Conservation (phyloP, 2,113 vertebrate species). For the Synchiropus splendidus region DNA sequence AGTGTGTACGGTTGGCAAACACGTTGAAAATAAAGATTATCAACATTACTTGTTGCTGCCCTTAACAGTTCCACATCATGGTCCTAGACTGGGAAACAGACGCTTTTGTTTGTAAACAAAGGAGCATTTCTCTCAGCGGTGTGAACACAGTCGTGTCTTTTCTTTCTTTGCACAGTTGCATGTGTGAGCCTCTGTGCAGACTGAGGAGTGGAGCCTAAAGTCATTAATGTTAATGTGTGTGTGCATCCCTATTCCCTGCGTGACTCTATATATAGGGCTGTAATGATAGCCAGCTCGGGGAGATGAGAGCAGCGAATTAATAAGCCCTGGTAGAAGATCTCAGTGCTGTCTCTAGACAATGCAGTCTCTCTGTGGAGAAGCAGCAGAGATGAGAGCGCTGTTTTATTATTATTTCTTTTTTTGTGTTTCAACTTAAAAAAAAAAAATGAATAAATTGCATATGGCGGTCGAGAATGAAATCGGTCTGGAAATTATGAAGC, state of each 20-base stretch:
- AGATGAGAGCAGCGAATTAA: conserved; percentile 68
- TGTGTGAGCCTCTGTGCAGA: conserved; percentile 29
- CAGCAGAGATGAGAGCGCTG: conserved; percentile 44
- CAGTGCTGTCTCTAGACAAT: conserved; percentile 59
- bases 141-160: conserved; percentile 19
- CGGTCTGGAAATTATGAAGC: conserved; percentile 19
- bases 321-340: conserved; percentile 64
- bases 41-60: no score
- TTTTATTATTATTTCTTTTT: conserved; percentile 25
- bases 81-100: neutral
- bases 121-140: conserved; percentile 32
- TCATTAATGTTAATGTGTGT: conserved; percentile 69
- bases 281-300: conserved; percentile 70
- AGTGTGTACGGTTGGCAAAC: no score
- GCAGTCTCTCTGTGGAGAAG: conserved; percentile 50
- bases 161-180: conserved; percentile 17
- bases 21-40: no score
- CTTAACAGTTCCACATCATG: no score
- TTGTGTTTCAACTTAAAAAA: conserved; percentile 12
- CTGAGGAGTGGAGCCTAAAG: conserved; percentile 56
- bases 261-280: conserved; percentile 69
- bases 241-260: conserved; percentile 62
- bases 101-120: conserved; percentile 54
- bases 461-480: conserved; percentile 22
- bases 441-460: conserved; percentile 43